phyloP scores from a whole-genome alignment of 1,140 invertebrate genomes.

The Aphelenchoides fujianensis region DNA sequence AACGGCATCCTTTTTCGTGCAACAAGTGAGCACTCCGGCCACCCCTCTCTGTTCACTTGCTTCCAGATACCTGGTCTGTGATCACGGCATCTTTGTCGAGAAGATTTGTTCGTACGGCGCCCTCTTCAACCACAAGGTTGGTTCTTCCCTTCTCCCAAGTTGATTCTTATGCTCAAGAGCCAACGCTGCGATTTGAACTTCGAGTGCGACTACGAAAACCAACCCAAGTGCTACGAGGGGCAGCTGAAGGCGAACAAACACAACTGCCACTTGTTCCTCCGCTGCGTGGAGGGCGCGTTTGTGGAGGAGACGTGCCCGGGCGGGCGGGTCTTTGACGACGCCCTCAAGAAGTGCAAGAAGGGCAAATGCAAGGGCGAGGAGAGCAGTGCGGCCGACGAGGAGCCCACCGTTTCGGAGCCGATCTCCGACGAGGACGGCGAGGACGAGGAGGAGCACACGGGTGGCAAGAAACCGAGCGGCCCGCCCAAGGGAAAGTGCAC shows the following conservation, averaged over 20 bases:
- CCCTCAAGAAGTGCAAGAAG: not conserved
- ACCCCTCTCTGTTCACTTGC: no score
- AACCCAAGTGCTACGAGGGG: slow-evolving; percentile 15
- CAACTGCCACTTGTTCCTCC: not conserved
- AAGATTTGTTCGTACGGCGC: slow-evolving; percentile 3
- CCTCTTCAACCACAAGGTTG: slow-evolving; percentile 8
- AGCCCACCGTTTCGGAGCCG: not conserved
- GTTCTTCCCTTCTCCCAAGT: not conserved
- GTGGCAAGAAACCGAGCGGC: not conserved
- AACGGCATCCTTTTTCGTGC: not conserved
- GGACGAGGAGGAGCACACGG: not conserved
- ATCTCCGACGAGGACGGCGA: not conserved
- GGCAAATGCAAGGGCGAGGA: slow-evolving; percentile 11
- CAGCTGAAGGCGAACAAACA: not conserved
- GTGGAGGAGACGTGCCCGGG: not conserved
- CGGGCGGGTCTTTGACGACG: not conserved
- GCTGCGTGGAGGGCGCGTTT: not conserved
- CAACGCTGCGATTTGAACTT: slow-evolving; percentile 11
- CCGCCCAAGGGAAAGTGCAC: not conserved
- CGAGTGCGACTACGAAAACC: slow-evolving; percentile 13
- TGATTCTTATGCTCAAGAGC: not conserved
- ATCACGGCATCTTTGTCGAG: slow-evolving; percentile 1
- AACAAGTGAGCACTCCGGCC: no score
- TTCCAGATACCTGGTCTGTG: slow-evolving; percentile 4
- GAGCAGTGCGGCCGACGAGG: not conserved